Base-by-base conservation (phyloP, 2,888 invertebrate species). In the Autographa gamma region DNA sequence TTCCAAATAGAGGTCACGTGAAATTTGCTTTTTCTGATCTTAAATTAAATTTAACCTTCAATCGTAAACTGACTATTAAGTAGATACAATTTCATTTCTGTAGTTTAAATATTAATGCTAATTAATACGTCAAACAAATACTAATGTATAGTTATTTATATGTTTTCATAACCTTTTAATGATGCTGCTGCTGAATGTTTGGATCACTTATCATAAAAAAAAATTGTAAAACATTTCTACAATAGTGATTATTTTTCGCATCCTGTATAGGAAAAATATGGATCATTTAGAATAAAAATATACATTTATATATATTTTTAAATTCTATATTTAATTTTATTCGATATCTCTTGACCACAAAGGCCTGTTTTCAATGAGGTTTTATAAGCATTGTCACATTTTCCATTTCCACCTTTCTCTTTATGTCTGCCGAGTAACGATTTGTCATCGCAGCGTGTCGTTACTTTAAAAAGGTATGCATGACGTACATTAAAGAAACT, bases 1-100 rank as follows among this genome's bases (percentile, higher is more conserved):
- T 59, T 59, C n/a, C 13, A 0, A 25, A 25, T 25, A 4, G 6
- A 56, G 5, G 54, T 56, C 25, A 19, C 54, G 2, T 18, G 8
- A 9, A 54, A 19, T 18, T 54, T 11, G 18, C 1, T 3, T 25
- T 56, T 13, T 19, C 32, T 18, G 64, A 63, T 67, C 48, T 76
- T 59, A 67, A 71, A 71, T 71, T 56, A 71, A 19, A 76, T 80
- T 63, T 71, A 67, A 76, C 77, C 80, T 63, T 76, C 66, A 64
- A 60, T 70, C 34, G 58, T 19, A 41, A 64, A 58, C 31, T 11
- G 59, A 31, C 19, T 25, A 71, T 60, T 71, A 56, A 67, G 43
- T 16, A 65, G 41, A 76, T 58, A 59, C 61, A 66, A 80, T 76
- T 71, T 71, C 34, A 54, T 52, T 31, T 32, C 41, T 64, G 58